Evolutionary conservation across 23 tunicate genomes (phyloP).

Genomic region (Oikopleura dioica): DNA sequence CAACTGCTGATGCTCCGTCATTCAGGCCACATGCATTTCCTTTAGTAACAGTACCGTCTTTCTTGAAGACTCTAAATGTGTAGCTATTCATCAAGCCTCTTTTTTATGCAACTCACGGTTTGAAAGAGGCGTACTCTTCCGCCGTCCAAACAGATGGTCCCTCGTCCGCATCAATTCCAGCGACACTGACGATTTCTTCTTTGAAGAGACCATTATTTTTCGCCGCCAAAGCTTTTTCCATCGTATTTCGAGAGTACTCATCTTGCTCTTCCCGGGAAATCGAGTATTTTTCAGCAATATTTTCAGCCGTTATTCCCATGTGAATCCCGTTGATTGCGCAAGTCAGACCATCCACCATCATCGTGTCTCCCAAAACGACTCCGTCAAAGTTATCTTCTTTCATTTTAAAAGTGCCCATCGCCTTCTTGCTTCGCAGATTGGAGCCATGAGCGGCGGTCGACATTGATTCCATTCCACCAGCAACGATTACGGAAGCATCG

Average conservation of each 20-base stretch:
- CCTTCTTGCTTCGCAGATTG: not conserved
- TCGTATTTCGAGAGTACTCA: not conserved
- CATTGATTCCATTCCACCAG: constrained; percentile 51
- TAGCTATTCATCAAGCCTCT: too few species aligned
- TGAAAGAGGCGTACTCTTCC: not conserved
- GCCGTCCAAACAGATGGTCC: not conserved
- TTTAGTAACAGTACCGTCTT: constrained; percentile 27
- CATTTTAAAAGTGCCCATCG: not conserved
- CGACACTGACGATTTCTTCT: too few species aligned
- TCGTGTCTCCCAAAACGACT: constrained; percentile 10
- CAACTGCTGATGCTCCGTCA: constrained; percentile 41
- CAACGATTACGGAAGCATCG: constrained; percentile 21
- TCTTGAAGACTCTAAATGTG: not conserved
- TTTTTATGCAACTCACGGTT: too few species aligned
- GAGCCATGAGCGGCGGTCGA: not conserved
- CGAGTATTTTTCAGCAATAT: constrained; percentile 20
- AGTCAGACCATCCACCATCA: constrained; percentile 30
- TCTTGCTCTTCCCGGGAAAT: constrained; percentile 17
- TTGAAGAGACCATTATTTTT: not conserved
- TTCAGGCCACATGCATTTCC: constrained; percentile 35
- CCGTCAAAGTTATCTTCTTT: not conserved
- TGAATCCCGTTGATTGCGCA: constrained; percentile 18
- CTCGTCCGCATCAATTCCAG: too few species aligned
- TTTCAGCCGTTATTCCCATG: constrained; percentile 39
- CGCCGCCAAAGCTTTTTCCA: not conserved